These are phyloP conservation scores for Stichodactyla mertensii DNA, from an alignment of 64 coral and sea anemone genomes.

Conservation along the genomic window DNA sequence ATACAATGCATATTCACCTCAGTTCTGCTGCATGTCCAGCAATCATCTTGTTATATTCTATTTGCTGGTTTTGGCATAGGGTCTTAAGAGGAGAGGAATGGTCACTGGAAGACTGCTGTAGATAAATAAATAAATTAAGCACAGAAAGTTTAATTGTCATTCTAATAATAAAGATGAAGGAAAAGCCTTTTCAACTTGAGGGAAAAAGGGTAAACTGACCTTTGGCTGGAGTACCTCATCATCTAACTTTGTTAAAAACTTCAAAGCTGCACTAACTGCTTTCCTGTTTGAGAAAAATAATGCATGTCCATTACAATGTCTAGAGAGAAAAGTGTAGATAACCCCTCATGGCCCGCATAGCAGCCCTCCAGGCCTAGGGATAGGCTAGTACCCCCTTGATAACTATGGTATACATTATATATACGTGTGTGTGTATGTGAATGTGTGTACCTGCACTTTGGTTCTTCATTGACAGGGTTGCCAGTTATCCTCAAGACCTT, in stretches of 20 bases:
- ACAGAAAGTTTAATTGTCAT: neutral
- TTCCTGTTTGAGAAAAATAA: neutral
- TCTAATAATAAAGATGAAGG: neutral
- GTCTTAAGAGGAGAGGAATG: neutral
- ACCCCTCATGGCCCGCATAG: too few relatives aligned
- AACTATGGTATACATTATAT: too few relatives aligned
- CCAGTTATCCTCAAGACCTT: slow-evolving; percentile 48
- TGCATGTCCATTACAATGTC: too few relatives aligned
- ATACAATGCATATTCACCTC: slow-evolving; percentile 1
- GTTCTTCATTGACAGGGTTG: slow-evolving; percentile 77
- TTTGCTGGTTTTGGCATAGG: slow-evolving; percentile 39
- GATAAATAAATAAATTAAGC: neutral
- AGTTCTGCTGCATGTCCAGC: slow-evolving; percentile 30
- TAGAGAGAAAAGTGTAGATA: too few relatives aligned
- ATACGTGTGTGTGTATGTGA: neutral
- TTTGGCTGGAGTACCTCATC: neutral
- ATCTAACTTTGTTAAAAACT: neutral
- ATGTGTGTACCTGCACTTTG: slow-evolving; percentile 58
- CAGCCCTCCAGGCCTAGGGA: too few relatives aligned
- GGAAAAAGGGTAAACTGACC: neutral
- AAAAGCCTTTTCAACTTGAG: neutral
- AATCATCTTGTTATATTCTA: slow-evolving; percentile 32
- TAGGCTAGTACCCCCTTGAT: too few relatives aligned
- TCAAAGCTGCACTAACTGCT: neutral
- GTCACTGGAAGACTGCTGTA: neutral